Evolutionary conservation across 1,140 invertebrate species (phyloP).

Genomic region (Megathymus violae): DNA sequence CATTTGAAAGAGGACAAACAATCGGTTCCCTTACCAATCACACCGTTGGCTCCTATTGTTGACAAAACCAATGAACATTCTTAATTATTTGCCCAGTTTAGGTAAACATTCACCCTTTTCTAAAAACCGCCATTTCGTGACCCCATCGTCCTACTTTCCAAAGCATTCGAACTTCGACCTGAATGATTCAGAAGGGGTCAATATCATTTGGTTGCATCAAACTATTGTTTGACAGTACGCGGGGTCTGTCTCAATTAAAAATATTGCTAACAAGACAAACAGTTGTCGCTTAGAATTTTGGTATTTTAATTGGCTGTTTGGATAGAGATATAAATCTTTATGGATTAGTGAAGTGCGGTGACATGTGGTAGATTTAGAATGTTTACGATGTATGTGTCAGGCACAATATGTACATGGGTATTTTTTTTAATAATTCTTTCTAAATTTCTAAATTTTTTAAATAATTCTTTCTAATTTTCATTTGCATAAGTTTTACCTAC

Average conservation of each 20-base stretch:
- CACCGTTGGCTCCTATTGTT: constrained; percentile 61
- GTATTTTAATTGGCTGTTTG: constrained; percentile 76
- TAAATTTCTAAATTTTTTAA: too few relatives aligned
- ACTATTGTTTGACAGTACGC: constrained; percentile 72
- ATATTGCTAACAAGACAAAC: constrained; percentile 80
- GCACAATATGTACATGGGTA: too few relatives aligned
- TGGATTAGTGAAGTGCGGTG: constrained; percentile 49
- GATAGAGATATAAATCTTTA: constrained; percentile 64
- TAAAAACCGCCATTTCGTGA: constrained; percentile 42
- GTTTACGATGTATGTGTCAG: constrained; percentile 1
- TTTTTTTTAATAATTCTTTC: too few relatives aligned
- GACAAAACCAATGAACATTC: constrained; percentile 81
- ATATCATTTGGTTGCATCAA: constrained; percentile 48
- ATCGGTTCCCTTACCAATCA: constrained; percentile 59
- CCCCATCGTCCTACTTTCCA: constrained; percentile 35
- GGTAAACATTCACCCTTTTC: constrained; percentile 72
- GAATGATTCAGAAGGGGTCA: constrained; percentile 47
- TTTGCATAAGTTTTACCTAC: too few relatives aligned
- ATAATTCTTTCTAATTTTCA: too few relatives aligned
- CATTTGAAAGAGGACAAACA: constrained; percentile 69
- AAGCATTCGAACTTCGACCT: constrained; percentile 34
- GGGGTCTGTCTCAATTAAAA: constrained; percentile 80
- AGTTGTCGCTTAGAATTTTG: constrained; percentile 68
- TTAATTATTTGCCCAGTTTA: constrained; percentile 80
- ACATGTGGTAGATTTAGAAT: constrained; percentile 29